Evolutionary conservation across 1,140 invertebrate species (phyloP).

Genomic region (Rhagoletis zephyria): DNA sequence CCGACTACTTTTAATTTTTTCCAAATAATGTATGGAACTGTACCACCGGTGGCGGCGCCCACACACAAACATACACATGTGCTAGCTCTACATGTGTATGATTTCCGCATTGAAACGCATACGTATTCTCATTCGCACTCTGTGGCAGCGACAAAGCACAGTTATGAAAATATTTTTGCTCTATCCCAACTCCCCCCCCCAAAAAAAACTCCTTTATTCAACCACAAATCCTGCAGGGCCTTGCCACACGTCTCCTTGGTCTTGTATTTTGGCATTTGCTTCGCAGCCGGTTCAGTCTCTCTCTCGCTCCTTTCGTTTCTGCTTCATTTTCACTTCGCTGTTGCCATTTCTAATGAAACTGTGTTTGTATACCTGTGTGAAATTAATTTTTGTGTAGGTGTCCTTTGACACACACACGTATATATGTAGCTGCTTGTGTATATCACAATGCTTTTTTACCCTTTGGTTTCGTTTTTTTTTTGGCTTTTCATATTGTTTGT

Average conservation of each 20-base stretch:
- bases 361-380: neutral
- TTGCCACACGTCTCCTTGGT: neutral
- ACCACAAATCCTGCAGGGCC: neutral
- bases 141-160: neutral
- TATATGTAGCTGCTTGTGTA: neutral
- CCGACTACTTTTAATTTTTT: too few relatives aligned
- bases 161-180: slow-evolving; percentile 46
- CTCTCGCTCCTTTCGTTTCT: neutral
- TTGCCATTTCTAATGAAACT: neutral
- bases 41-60: too few relatives aligned
- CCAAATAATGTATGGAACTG: too few relatives aligned
- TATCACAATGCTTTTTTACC: neutral
- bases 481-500: slow-evolving; percentile 30
- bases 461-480: neutral
- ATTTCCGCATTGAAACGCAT: neutral
- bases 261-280: neutral
- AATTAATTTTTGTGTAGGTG: neutral
- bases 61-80: too few relatives aligned
- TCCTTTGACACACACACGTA: slow-evolving; percentile 13
- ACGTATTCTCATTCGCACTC: too few relatives aligned
- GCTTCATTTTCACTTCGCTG: neutral
- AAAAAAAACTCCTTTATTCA: slow-evolving; percentile 12
- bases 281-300: neutral
- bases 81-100: too few relatives aligned
- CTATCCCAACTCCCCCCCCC: neutral